A percentile compares a stretch with the other conserved stretches of the same genome.
phyloP scores from a whole-genome alignment of 2,797 vertebrate species.

The Fundulus diaphanus region DNA sequence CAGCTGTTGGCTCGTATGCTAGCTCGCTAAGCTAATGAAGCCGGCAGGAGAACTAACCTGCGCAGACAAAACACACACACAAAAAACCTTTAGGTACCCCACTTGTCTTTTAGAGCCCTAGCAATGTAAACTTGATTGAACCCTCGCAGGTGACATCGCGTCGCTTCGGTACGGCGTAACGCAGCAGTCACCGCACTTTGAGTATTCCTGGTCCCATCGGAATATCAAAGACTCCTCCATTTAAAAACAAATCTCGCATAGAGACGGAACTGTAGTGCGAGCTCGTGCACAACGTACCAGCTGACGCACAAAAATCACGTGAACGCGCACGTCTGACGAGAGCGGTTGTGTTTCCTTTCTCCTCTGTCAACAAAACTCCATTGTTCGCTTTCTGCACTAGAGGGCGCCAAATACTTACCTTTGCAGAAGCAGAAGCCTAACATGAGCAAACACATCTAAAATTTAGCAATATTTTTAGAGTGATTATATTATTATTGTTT shows the following conservation, averaged over 20 bases:
- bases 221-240: slow-evolving; percentile 46
- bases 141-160: slow-evolving; percentile 21
- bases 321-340: slow-evolving; percentile 67
- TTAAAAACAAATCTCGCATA: slow-evolving; percentile 64
- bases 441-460: neutral
- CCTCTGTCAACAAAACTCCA: neutral
- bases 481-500: neutral
- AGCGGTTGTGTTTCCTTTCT: neutral
- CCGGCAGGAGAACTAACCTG: slow-evolving; percentile 39
- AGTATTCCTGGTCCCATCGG: slow-evolving; percentile 21
- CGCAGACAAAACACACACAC: slow-evolving; percentile 19
- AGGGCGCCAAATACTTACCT: slow-evolving; percentile 52
- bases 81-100: slow-evolving; percentile 12
- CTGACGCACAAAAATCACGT: slow-evolving; percentile 60
- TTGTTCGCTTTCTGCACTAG: slow-evolving; percentile 21
- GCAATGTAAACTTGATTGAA: neutral
- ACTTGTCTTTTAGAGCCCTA: neutral
- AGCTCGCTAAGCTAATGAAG: slow-evolving; percentile 57
- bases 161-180: slow-evolving; percentile 4
- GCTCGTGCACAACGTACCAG: slow-evolving; percentile 53
- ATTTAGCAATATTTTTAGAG: neutral
- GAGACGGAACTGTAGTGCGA: slow-evolving; percentile 34
- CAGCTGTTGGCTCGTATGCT: slow-evolving; percentile 54
- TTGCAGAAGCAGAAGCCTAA: neutral
- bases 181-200: slow-evolving; percentile 19